Base-by-base conservation (phyloP, 2,797 vertebrate genomes). In the Sebastes minor region DNA sequence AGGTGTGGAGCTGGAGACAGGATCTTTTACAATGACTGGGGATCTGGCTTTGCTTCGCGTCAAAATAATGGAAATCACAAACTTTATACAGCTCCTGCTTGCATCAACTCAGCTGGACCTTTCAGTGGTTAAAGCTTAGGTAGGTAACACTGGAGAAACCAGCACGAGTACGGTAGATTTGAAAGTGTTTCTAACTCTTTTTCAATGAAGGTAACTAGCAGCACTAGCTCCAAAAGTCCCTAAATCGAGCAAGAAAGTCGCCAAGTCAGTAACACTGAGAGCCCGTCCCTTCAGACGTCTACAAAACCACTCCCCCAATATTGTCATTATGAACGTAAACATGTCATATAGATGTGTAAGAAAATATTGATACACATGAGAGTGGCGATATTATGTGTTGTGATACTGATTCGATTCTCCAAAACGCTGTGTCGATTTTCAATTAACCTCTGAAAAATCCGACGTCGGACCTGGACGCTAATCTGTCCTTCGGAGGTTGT, bases 11-110 rank as follows among this genome's bases (percentile, higher is more conserved):
- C 55, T 52, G 4, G 63, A 78, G 72, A 76, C 71, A 79, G 78
- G 67, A 76, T 28, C n/a, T 38, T 62, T 22, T 75, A 74, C 42
- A 73, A 53, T 38, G 72, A 75, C 61, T 35, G 64, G 7, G n/a
- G 38, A 28, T 71, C 56, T 71, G 76, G 69, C 49, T 73, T 74
- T 18, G 67, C 66, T 73, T 82, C 63, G 60, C 70, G 78, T 84
- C 76, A 76, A 76, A 74, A 61, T 83, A 79, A 87, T 57, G 59
- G 27, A 88, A 80, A 57, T 78, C 63, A 82, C 71, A 85, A 86
- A 87, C 76, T 76, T 80, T 30, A 80, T 20, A 63, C 56, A 70
- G 60, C 80, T 80, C 52, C 81, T 52, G 78, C 74, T 79, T 1
- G 9, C 55, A 49, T 59, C 46, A 12, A 73, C 77, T 82, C 73